phyloP scores from a whole-genome alignment of 2,888 invertebrate species.

The Chaetogeoica ovagalla region DNA sequence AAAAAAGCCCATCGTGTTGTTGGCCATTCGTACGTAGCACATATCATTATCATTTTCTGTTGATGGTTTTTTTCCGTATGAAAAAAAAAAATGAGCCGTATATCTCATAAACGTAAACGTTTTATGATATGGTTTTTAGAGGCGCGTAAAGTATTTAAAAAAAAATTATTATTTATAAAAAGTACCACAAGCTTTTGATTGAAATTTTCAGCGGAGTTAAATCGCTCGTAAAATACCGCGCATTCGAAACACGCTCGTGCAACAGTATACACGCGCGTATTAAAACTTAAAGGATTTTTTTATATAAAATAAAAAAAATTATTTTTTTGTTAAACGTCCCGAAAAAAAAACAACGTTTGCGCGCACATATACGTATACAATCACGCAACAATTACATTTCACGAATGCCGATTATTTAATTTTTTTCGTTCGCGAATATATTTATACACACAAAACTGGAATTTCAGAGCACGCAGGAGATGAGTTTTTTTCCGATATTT shows the following conservation, averaged over 20 bases:
- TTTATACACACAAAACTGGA: neutral
- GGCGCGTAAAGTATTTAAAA: neutral
- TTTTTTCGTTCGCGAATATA: slow-evolving; percentile 33
- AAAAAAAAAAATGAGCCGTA: neutral
- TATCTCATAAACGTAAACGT: neutral
- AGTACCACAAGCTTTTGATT: neutral
- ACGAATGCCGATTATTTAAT: neutral
- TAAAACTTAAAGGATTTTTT: neutral
- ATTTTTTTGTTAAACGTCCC: neutral
- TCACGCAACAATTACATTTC: neutral
- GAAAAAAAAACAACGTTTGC: neutral
- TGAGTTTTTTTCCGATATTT: neutral
- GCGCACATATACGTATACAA: neutral
- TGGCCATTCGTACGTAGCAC: neutral
- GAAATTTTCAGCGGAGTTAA: neutral
- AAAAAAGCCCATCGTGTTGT: neutral
- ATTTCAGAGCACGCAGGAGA: slow-evolving; percentile 21
- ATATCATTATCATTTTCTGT: neutral
- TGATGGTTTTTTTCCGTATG: neutral
- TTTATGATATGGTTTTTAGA: neutral
- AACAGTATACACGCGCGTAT: neutral
- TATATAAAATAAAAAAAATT: neutral
- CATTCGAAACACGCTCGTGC: neutral
- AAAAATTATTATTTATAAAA: neutral
- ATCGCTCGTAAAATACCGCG: neutral